These are phyloP conservation scores for Lithophane semibrunnea DNA, from an alignment of 2,888 invertebrate species.

Conservation along the genomic window DNA sequence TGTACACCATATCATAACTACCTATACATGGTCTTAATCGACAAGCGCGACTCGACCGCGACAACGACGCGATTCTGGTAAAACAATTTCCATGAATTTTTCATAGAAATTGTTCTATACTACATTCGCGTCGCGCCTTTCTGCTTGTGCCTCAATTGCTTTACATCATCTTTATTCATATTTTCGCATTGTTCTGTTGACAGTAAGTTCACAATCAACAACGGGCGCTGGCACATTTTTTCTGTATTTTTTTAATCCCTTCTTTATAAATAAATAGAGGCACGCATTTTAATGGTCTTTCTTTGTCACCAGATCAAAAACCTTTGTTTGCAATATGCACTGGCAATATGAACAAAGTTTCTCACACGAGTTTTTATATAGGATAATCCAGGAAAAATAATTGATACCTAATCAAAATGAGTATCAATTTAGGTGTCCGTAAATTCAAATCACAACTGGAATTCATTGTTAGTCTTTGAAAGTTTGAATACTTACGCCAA, in stretches of 20 bases:
- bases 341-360: neutral
- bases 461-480: neutral
- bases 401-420: too few relatives aligned
- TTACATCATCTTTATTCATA: conserved; percentile 1
- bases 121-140: too few relatives aligned
- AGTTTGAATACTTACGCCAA: neutral
- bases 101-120: too few relatives aligned
- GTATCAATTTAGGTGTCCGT: too few relatives aligned
- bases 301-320: neutral
- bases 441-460: neutral
- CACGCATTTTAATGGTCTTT: conserved; percentile 9
- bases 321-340: neutral
- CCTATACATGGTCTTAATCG: neutral
- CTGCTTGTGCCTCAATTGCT: too few relatives aligned
- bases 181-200: conserved; percentile 17
- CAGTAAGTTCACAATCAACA: conserved; percentile 30
- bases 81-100: too few relatives aligned
- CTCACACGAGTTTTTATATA: neutral
- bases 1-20: neutral
- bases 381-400: too few relatives aligned
- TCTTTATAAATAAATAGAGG: conserved; percentile 1
- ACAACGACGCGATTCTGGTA: too few relatives aligned
- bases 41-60: too few relatives aligned
- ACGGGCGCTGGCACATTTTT: conserved; percentile 28
- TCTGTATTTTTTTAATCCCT: conserved; percentile 33